Evolutionary conservation across 2,113 vertebrate genomes (phyloP).

Genomic region (Gobiocypris rarus): DNA sequence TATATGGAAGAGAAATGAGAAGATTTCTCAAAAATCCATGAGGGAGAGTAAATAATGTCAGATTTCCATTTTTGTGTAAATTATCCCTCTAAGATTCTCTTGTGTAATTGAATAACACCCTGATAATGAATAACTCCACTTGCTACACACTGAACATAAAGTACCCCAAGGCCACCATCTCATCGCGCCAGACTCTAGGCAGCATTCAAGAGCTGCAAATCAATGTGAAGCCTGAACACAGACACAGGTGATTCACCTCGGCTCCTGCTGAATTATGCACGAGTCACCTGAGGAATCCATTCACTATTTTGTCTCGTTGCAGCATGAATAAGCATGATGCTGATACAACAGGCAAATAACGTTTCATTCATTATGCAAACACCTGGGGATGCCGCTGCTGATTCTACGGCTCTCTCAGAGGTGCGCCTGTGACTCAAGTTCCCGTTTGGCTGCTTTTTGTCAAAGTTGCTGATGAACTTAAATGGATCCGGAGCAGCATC

Average conservation of each 20-base stretch:
- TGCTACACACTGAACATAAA: background rate
- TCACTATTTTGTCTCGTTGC: constrained; percentile 40
- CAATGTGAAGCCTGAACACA: constrained; percentile 1
- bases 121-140: background rate
- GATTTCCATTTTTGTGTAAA: background rate
- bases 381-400: constrained; percentile 44
- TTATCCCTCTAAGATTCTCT: background rate
- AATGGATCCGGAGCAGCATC: constrained; percentile 25
- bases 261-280: constrained; percentile 37
- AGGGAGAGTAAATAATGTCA: background rate
- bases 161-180: background rate
- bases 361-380: constrained; percentile 54
- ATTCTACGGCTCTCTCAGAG: background rate
- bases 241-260: constrained; percentile 42
- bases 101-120: background rate
- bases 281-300: constrained; percentile 50
- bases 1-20: background rate
- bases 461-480: constrained; percentile 43
- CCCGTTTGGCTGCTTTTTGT: background rate
- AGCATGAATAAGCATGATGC: constrained; percentile 53
- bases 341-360: constrained; percentile 50
- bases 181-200: background rate
- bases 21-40: background rate
- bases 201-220: background rate
- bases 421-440: background rate